A percentile compares a stretch with the other conserved stretches of the same genome.
These are phyloP conservation scores for Drosophila antonietae DNA, from an alignment of 2,888 invertebrate species.

Conservation along the genomic window DNA sequence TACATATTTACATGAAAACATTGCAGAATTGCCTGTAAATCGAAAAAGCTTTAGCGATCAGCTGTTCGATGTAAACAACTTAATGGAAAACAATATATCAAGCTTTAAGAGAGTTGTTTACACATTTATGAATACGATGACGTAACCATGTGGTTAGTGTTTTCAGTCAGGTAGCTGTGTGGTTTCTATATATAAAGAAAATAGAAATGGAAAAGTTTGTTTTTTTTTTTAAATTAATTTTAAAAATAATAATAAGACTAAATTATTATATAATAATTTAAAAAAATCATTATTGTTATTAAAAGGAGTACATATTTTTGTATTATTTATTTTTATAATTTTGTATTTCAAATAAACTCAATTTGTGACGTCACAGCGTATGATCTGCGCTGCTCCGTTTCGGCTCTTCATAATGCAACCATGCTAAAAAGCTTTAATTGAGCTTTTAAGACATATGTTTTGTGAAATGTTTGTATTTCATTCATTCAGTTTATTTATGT, in stretches of 20 bases:
- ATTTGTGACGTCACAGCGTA: background rate
- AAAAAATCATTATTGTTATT: too few species aligned
- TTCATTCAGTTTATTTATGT: background rate
- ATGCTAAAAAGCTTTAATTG: background rate
- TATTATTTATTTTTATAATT: too few species aligned
- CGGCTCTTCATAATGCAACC: background rate
- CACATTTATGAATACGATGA: too few species aligned
- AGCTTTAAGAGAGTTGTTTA: background rate
- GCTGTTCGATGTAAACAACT: background rate
- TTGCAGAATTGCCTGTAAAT: too few species aligned
- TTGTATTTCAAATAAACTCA: background rate
- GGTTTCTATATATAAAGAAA: too few species aligned
- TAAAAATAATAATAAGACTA: too few species aligned
- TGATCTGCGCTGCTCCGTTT: background rate
- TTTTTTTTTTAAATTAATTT: too few species aligned
- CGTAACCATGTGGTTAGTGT: too few species aligned
- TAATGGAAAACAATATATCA: conserved; percentile 14
- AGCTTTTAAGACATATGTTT: background rate
- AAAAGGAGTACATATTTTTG: too few species aligned
- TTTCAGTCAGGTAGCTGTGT: conserved; percentile 3
- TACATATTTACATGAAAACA: too few species aligned
- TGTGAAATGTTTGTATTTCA: background rate
- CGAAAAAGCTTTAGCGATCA: background rate
- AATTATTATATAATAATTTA: too few species aligned
- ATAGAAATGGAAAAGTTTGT: background rate